Conservation (phyloP, 1,140 invertebrate genomes). For the Elymnias hypermnestra region DNA sequence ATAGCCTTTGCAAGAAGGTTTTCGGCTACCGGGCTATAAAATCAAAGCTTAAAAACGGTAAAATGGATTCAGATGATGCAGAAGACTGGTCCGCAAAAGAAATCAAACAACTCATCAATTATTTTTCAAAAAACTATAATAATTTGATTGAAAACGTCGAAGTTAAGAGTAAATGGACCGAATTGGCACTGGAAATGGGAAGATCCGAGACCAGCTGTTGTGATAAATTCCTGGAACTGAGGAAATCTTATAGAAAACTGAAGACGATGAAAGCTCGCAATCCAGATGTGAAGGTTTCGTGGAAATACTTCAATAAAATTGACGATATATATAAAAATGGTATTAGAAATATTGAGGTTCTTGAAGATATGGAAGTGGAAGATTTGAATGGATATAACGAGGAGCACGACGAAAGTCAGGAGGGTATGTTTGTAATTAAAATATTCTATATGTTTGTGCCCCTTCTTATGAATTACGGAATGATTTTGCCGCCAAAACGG, state of each 20-base stretch:
- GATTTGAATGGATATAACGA: conserved; percentile 4
- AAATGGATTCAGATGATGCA: conserved; percentile 37
- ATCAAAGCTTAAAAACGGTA: conserved; percentile 47
- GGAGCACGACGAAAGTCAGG: conserved; percentile 31
- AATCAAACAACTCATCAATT: conserved; percentile 51
- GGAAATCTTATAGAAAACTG: conserved; percentile 57
- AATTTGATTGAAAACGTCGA: conserved; percentile 34
- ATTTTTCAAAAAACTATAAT: conserved; percentile 37
- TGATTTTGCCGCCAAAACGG: too few species aligned
- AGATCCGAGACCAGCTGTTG: conserved; percentile 37
- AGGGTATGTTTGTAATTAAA: conserved; percentile 33
- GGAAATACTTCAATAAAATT: conserved; percentile 62
- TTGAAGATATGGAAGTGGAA: conserved; percentile 27
- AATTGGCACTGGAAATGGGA: conserved; percentile 32
- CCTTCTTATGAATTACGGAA: too few species aligned
- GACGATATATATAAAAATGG: conserved; percentile 46
- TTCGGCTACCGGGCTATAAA: conserved; percentile 63
- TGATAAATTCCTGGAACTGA: conserved; percentile 58
- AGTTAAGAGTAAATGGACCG: conserved; percentile 32
- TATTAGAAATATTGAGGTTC: conserved; percentile 13
- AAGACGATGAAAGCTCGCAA: conserved; percentile 53
- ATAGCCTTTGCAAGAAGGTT: conserved; percentile 60
- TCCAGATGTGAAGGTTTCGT: conserved; percentile 51
- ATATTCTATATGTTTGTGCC: too few species aligned
- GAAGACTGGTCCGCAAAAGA: conserved; percentile 59